Percentiles rank a stretch among this genome's conserved stretches.
phyloP scores from a whole-genome alignment of 2,888 invertebrate species.

The Papilio demoleus region DNA sequence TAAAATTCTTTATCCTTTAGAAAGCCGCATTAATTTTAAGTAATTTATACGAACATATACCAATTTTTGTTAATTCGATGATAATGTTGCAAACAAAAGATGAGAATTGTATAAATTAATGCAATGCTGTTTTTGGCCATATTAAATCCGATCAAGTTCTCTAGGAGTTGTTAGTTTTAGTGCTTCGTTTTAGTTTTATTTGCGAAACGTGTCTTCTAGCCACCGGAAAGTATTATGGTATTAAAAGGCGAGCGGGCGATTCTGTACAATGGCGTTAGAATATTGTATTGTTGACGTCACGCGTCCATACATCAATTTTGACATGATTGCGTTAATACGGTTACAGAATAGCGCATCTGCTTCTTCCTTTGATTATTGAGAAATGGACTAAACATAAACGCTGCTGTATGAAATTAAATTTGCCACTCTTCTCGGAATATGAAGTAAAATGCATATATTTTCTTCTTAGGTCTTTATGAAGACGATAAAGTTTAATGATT shows the following conservation, averaged over 20 bases:
- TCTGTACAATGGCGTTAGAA: conserved; percentile 52
- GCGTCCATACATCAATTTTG: conserved; percentile 64
- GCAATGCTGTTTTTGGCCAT: conserved; percentile 32
- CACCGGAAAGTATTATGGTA: conserved; percentile 37
- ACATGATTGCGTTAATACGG: conserved; percentile 54
- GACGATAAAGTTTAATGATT: too few relatives aligned
- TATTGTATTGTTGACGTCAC: conserved; percentile 68
- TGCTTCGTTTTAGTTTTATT: conserved; percentile 32
- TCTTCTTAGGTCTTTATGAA: too few relatives aligned
- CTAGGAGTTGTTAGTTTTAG: conserved; percentile 21
- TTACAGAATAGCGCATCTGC: conserved; percentile 54
- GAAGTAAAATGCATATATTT: too few relatives aligned
- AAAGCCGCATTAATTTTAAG: too few relatives aligned
- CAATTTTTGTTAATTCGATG: too few relatives aligned
- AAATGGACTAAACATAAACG: neutral
- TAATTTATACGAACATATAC: too few relatives aligned
- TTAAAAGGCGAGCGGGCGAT: conserved; percentile 47
- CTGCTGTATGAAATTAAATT: neutral
- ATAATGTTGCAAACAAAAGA: neutral
- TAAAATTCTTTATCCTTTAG: too few relatives aligned
- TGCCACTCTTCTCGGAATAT: neutral
- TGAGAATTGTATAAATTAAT: neutral
- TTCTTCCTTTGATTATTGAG: conserved; percentile 13
- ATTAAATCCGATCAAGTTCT: conserved; percentile 36
- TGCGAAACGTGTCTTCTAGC: conserved; percentile 40